A percentile compares a stretch with the other conserved stretches of the same genome.
Evolutionary conservation across 2,113 vertebrate species (phyloP).

Genomic region (Tragelaphus imberbis): DNA sequence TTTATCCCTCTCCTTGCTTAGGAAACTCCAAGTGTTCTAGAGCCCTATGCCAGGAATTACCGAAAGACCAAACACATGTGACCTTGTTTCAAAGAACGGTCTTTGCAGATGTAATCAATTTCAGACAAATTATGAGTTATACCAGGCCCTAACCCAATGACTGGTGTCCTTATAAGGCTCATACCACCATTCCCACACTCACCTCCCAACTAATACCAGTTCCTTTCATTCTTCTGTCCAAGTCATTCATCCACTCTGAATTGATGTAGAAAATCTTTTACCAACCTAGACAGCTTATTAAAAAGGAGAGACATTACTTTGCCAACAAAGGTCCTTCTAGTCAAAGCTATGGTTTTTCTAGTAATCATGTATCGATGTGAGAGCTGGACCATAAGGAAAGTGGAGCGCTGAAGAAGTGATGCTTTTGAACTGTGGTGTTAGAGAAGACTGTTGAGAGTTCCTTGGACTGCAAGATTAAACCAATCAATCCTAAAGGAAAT

Average conservation of each 20-base stretch:
- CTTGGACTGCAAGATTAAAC: not conserved
- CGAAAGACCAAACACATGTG: not conserved
- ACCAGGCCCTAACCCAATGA: not conserved
- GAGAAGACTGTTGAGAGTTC: not conserved
- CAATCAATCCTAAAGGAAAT: not conserved
- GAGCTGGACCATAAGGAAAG: not conserved
- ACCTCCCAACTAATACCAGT: not conserved
- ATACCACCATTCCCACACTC: not conserved
- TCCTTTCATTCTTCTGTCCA: not conserved
- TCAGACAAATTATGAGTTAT: not conserved
- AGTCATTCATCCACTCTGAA: not conserved
- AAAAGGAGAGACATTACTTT: not conserved
- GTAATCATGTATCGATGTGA: not conserved
- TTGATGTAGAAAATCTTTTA: not conserved
- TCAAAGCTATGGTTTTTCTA: not conserved
- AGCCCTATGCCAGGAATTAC: not conserved
- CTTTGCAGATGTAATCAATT: not conserved
- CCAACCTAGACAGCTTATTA: not conserved
- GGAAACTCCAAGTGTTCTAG: not conserved
- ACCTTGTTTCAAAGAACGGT: not conserved
- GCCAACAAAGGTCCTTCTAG: not conserved
- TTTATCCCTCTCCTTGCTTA: not conserved
- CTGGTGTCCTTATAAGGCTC: not conserved
- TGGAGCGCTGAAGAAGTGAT: rapidly evolving
- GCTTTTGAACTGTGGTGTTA: not conserved